A percentile compares a stretch with the other conserved stretches of the same genome.
Evolutionary conservation across 1,140 invertebrate species (phyloP).

Genomic region (Linepithema humile): DNA sequence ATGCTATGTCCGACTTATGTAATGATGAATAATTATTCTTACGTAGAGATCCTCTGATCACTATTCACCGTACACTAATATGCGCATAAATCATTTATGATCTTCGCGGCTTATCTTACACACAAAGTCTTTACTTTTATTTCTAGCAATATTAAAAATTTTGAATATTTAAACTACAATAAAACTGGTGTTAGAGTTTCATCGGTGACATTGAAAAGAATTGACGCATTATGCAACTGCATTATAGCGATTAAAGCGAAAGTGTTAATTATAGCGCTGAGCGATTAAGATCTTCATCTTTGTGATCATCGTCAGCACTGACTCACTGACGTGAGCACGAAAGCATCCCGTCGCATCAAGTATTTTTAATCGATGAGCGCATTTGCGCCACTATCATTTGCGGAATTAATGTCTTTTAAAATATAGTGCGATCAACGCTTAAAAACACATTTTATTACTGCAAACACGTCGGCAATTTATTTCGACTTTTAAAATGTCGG

Average conservation of each 20-base stretch:
- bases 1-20: slow-evolving; percentile 29
- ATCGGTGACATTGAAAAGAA: background rate
- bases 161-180: background rate
- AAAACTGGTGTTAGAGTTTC: background rate
- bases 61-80: slow-evolving; percentile 19
- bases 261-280: slow-evolving; percentile 14
- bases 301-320: background rate
- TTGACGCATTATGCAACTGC: background rate
- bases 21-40: slow-evolving; percentile 40
- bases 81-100: slow-evolving; percentile 2
- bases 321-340: slow-evolving; percentile 7
- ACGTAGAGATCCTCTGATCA: background rate
- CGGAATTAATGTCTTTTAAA: background rate
- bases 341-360: background rate
- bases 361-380: slow-evolving; percentile 37
- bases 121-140: background rate
- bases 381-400: background rate
- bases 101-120: background rate
- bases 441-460: background rate
- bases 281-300: slow-evolving; percentile 11
- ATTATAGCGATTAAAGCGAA: background rate
- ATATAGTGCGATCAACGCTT: background rate
- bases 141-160: background rate
- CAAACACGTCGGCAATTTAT: background rate
- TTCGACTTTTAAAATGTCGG: background rate